Percentiles rank a stretch among this genome's conserved stretches.
Conservation (phyloP, 2,113 vertebrate genomes). For the Cacatua alba region DNA sequence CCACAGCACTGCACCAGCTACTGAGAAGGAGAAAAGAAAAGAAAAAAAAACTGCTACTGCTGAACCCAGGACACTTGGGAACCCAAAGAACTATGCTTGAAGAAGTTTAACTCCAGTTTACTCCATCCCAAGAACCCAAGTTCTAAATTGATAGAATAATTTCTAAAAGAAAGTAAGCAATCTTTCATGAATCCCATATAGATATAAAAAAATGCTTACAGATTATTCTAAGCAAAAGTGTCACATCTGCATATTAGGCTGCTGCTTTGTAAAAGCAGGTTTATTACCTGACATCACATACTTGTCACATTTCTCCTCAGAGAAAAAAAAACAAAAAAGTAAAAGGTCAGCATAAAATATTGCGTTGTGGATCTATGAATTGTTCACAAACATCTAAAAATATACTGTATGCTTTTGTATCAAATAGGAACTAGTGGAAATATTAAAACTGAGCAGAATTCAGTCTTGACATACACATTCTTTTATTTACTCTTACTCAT, state of each 20-base stretch:
- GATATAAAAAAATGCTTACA: not conserved
- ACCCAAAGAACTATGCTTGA: not conserved
- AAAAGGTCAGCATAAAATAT: slow-evolving; percentile 1
- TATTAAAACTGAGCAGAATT: not conserved
- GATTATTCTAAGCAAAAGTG: not conserved
- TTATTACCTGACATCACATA: not conserved
- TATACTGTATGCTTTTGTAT: not conserved
- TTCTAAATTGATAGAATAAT: not conserved
- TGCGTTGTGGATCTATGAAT: not conserved
- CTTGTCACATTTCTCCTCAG: not conserved
- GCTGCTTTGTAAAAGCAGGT: not conserved
- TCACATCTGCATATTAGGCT: not conserved
- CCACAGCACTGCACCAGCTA: too few species aligned
- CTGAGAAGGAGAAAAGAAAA: too few species aligned
- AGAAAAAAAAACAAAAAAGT: not conserved
- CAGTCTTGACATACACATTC: not conserved
- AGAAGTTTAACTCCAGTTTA: not conserved
- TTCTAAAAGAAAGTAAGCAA: not conserved
- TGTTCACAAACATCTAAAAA: not conserved
- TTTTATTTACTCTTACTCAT: not conserved
- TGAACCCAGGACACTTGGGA: not conserved
- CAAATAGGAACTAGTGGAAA: not conserved
- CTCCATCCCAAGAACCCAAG: not conserved
- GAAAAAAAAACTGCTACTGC: too few species aligned
- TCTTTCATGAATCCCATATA: not conserved